phyloP scores from a whole-genome alignment of 2,888 invertebrate species.

The Eupithecia subfuscata region DNA sequence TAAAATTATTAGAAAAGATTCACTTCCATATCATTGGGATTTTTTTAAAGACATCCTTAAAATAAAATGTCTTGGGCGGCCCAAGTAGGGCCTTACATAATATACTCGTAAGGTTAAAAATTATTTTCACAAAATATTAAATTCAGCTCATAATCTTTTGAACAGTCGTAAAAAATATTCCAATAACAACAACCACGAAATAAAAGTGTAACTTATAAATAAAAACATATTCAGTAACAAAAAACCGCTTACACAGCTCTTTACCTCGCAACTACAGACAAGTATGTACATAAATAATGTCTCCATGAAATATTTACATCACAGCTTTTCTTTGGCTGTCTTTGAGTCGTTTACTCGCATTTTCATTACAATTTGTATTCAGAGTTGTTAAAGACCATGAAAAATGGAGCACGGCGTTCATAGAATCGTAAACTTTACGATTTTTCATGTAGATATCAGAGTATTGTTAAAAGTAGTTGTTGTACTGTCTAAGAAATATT shows the following conservation, averaged over 20 bases:
- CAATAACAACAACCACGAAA: background rate
- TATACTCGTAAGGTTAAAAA: background rate
- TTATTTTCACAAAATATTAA: background rate
- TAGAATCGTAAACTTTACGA: slow-evolving; percentile 65
- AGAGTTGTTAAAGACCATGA: slow-evolving; percentile 55
- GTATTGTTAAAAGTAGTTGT: slow-evolving; percentile 32
- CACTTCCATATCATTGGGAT: no score
- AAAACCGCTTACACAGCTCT: background rate
- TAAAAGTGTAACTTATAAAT: background rate
- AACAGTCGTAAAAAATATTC: background rate
- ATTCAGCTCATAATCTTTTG: background rate
- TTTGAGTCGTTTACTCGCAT: slow-evolving; percentile 26
- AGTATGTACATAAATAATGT: slow-evolving; percentile 18
- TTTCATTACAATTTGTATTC: slow-evolving; percentile 66
- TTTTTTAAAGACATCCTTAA: no score
- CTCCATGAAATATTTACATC: slow-evolving; percentile 21
- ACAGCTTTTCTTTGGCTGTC: slow-evolving; percentile 9
- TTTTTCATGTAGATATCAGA: slow-evolving; percentile 57
- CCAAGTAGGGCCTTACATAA: no score
- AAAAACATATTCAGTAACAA: background rate
- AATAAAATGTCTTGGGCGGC: no score
- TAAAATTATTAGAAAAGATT: background rate
- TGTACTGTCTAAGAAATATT: background rate
- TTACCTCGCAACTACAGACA: slow-evolving; percentile 1
- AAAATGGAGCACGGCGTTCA: slow-evolving; percentile 62